phyloP scores from a whole-genome alignment of 2,797 vertebrate species.

The Cryptoprocta ferox region DNA sequence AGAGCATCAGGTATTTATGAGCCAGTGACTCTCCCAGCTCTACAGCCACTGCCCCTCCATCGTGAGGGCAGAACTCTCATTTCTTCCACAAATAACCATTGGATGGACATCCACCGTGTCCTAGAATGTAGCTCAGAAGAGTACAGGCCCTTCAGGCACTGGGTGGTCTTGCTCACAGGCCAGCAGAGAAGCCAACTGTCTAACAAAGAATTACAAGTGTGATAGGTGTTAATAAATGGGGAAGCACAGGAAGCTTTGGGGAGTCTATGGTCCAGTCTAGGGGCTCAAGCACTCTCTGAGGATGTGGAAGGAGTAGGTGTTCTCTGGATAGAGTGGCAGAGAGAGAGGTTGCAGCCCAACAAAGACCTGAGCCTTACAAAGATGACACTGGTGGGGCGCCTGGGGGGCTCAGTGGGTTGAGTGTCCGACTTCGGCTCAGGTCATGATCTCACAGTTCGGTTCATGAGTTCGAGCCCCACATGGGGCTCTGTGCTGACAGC shows the following conservation, averaged over 20 bases:
- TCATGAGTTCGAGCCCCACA: no score
- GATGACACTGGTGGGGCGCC: background rate
- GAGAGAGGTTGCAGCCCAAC: background rate
- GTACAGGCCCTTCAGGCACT: background rate
- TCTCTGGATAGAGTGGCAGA: background rate
- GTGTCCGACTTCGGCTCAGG: no score
- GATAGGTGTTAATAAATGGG: background rate
- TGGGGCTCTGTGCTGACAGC: no score
- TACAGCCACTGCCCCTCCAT: background rate
- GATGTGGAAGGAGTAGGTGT: background rate
- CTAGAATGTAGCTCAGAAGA: background rate
- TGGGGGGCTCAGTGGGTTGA: no score
- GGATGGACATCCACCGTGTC: background rate
- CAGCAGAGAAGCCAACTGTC: background rate
- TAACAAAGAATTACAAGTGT: background rate
- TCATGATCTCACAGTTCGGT: no score
- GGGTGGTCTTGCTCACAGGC: background rate
- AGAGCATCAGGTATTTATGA: background rate
- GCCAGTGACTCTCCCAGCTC: background rate
- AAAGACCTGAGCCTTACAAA: background rate
- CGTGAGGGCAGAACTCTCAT: background rate
- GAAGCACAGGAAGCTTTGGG: background rate
- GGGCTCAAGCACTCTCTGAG: background rate
- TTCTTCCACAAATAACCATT: background rate
- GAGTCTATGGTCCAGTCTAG: background rate